Base-by-base conservation (phyloP, 2,888 invertebrate genomes). In the Leptopilina drosophilae region DNA sequence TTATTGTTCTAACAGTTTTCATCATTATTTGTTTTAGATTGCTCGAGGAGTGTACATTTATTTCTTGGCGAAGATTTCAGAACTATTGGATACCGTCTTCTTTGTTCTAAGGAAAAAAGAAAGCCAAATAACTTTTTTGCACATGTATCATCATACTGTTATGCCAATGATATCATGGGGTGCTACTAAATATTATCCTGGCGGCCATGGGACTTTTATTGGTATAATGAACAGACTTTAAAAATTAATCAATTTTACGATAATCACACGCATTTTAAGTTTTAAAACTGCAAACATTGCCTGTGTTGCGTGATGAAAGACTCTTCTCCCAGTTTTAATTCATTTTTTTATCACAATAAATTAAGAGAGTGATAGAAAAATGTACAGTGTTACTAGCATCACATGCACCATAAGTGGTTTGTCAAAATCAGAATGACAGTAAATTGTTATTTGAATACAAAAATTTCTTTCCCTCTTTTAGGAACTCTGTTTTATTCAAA, bases 131-230 rank as follows among this genome's bases (percentile, higher is more conserved):
- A 96, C 97, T 0, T 97, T 97, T 90, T 94, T 98, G 77, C 98
- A 98, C 89, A 94, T 98, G 87, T 98, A 98, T 89, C 98, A 98
- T 91, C 98, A 98, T 90, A 97, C 97, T 0, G 96, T 97, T 66
- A 98, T 98, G 98, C 98, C 98, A 1, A 94, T 97, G 94, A 95
- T 97, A 87, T 96, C 97, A 77, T 98, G 98, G 98, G 97, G 97
- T 67, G 96, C 96, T 14, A 96, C 97, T 14, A 97, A 97, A 92
- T 98, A 97, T 90, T 96, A 94, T 89, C 88, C 95, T 79, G 97
- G 97, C 77, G 97, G 97, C 0, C 98, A 98, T 91, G 97, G 97
- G 42, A 97, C 98, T 3, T 96, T 97, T 88, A 97, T 97, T 86
- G 93, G 94, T 82, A n/a, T n/a, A 73, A 85, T 84, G 77, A 67